Percentiles rank a stretch among this genome's conserved stretches.
These are phyloP conservation scores for Chamaea fasciata DNA, from an alignment of 2,113 vertebrate genomes.

Conservation along the genomic window DNA sequence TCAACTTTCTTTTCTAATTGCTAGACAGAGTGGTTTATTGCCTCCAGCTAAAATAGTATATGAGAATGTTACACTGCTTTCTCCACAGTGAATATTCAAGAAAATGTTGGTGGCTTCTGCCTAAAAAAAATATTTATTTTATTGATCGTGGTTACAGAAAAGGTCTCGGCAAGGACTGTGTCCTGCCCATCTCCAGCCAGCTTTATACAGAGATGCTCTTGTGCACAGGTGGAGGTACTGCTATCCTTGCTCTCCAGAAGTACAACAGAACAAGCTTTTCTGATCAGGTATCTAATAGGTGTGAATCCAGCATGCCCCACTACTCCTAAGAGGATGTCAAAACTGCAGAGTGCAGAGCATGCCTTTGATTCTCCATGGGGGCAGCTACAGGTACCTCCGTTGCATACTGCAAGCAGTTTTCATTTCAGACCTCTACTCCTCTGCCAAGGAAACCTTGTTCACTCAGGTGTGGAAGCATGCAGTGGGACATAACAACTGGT, in stretches of 20 bases:
- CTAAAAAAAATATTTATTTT: neutral
- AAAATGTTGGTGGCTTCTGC: neutral
- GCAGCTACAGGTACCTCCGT: neutral
- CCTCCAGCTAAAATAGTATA: neutral
- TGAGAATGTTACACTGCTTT: neutral
- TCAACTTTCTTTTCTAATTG: neutral
- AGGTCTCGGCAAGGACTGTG: neutral
- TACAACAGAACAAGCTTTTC: neutral
- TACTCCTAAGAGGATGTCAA: neutral
- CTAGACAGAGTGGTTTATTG: neutral
- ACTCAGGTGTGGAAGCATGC: neutral
- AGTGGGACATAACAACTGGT: neutral
- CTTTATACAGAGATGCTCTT: neutral
- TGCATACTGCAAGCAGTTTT: neutral
- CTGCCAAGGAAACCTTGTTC: neutral
- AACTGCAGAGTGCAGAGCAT: neutral
- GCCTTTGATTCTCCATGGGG: neutral
- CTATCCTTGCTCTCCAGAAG: neutral
- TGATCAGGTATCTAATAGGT: no score
- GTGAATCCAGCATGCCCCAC: accelerated
- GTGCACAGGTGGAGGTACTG: neutral
- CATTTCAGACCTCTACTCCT: neutral
- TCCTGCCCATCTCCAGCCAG: accelerated
- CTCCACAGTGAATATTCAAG: neutral
- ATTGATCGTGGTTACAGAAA: neutral